A percentile compares a stretch with the other conserved stretches of the same genome.
phyloP scores from a whole-genome alignment of 2,113 vertebrate species.

The Rutilus rutilus region DNA sequence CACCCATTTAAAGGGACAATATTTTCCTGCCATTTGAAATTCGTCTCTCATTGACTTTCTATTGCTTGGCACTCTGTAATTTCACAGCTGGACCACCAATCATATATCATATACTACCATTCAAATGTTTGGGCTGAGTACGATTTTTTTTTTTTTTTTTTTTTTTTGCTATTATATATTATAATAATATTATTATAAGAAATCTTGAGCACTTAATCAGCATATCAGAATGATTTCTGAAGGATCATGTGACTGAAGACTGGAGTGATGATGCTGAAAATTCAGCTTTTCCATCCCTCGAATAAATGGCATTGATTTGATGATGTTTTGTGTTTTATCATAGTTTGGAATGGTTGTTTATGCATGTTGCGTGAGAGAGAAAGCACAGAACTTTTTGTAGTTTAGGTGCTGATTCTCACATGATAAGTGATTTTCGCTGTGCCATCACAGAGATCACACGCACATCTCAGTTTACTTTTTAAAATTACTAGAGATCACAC shows the following conservation, averaged over 20 bases:
- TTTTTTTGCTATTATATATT: not conserved
- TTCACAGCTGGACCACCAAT: too few species aligned
- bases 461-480: not conserved
- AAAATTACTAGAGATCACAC: not conserved
- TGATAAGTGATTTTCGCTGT: slow-evolving; percentile 48
- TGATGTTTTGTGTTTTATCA: not conserved
- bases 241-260: not conserved
- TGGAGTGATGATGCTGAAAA: not conserved
- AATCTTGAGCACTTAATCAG: not conserved
- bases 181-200: too few species aligned
- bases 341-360: not conserved
- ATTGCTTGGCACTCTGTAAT: too few species aligned
- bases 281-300: not conserved
- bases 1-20: too few species aligned
- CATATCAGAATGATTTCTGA: not conserved
- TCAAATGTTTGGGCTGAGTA: not conserved
- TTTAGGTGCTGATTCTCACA: slow-evolving; percentile 61
- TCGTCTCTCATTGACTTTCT: too few species aligned
- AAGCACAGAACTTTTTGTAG: not conserved
- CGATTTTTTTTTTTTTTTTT: not conserved
- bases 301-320: not conserved
- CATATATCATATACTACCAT: not conserved
- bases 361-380: not conserved
- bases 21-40: too few species aligned
- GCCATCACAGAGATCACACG: slow-evolving; percentile 10